Evolutionary conservation across 2,888 invertebrate genomes (phyloP), one percentile per base, ranked within the genome.

Genomic region (Silvanus unidentatus): DNA sequence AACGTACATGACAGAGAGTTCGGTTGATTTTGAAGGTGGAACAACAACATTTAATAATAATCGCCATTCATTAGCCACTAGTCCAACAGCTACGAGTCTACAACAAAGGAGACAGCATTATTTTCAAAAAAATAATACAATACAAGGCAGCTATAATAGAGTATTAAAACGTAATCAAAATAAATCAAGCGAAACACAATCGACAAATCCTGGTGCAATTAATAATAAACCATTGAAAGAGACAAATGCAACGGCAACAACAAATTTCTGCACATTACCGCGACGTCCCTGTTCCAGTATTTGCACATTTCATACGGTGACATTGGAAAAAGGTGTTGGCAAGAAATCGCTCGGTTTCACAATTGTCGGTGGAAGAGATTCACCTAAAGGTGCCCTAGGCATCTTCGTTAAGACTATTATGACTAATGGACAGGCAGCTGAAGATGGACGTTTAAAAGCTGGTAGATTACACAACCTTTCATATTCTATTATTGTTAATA

Each of bases 281-380:
- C 73, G 86, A 50, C 75, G 82, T 63, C 84, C 85, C 5, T 74
- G 82, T 50, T 83, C 81, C 15, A 79, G 82, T 0, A 75, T 82
- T 28, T 83, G 84, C 55, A 80, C 82, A 1, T 84, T 84, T 59
- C 81, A 83, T 54, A 86, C 86, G 0, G 81, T 87, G 12, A 80
- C 83, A 5, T 81, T 85, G 62, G 83, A 87, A 65, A 91, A 91
- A 64, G 90, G 89, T 1, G 80, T 81, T 6, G 86, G 88, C 1
- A 87, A 86, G 65, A 90, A 88, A 70, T 86, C 87, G 1, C 76
- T 91, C 27, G 91, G 91, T n/a, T 92, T 92, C 67, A 90, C 89
- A 9, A 89, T 92, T 56, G 91, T 91, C 2, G 92, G 91, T 34
- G 91, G 91, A 38, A 78, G 84, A 46, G 91, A 92, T 67, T 88